Base-by-base conservation (phyloP, 2,113 vertebrate species). In the Ibidorhyncha struthersii region DNA sequence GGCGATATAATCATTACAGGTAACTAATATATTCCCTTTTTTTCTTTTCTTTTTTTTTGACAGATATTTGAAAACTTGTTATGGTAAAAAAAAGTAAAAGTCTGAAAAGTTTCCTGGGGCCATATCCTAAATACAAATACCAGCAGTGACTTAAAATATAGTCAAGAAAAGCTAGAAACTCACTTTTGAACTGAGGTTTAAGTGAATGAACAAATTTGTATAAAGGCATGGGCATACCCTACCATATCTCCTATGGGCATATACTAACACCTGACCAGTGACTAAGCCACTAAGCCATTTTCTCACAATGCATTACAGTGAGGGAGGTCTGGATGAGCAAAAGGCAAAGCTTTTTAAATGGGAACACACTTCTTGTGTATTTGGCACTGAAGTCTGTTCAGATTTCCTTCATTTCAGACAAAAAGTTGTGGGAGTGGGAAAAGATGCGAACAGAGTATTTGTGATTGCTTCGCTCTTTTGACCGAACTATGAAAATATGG, bases 1-100 rank as follows among this genome's bases (percentile, higher is more conserved):
- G 99, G 99, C 2, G 97, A 99, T 98, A 98, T 97, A 61, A 98
- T 99, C 86, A 99, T 99, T 77, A 99, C 99, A 98, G 99, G 99
- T 98, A 99, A 52, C 27, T 67, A 77, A 55, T 30, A 26, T 11
- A 63, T 77, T 77, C 45, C 7, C 4, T 0, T 41, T 32, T 38
- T 32, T 14, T 38, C 36, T 47, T 1, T 0, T 12, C 25, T 9
- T 22, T 7, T 67, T 29, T 47, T 71, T 47, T n/a, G 27, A 43
- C 41, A 76, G 3, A 41, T 7, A 50, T 69, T 65, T 81, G 25
- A 49, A 65, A 76, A 81, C n/a, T 45, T 50, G 3, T 53, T 74
- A 36, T 1, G 2, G 36, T 36, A 43, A 82, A 72, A 45, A 66
- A 66, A 32, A 14, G n/a, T 7, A n/a, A 3, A 3, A 80, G 5